Percentiles rank a stretch among this genome's conserved stretches.
Conservation (phyloP, 2,113 vertebrate species). For the Anser brachyrhynchus region DNA sequence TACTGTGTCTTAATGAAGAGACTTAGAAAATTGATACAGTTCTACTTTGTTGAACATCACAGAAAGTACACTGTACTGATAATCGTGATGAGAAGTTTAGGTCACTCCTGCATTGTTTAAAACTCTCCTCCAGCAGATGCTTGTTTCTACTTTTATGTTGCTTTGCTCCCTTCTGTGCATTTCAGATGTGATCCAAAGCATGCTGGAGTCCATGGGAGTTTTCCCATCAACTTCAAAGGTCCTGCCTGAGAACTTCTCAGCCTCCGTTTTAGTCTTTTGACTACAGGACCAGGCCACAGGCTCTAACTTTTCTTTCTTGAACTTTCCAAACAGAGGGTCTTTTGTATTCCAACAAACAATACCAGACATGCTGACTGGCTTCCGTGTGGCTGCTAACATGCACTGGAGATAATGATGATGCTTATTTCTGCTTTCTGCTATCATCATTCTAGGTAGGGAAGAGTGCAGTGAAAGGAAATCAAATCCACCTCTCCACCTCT, state of each 20-base stretch:
- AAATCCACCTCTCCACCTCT: background rate
- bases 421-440: conserved; percentile 42
- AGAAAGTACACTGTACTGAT: background rate
- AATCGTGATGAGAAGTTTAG: background rate
- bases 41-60: background rate
- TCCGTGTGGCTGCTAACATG: conserved; percentile 69
- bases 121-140: background rate
- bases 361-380: conserved; percentile 80
- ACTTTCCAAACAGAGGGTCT: conserved; percentile 82
- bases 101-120: background rate
- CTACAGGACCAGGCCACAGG: conserved; percentile 64
- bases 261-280: conserved; percentile 43
- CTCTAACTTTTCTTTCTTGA: conserved; percentile 75
- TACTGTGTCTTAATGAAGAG: background rate
- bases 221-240: conserved; percentile 36
- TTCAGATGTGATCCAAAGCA: background rate
- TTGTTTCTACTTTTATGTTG: background rate
- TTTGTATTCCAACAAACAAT: conserved; percentile 90
- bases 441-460: background rate
- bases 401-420: conserved; percentile 70
- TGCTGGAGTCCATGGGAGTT: background rate
- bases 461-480: background rate
- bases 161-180: background rate
- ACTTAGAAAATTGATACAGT: background rate
- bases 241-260: conserved; percentile 43